Conservation (phyloP, 2,113 vertebrate species). For the Stercorarius parasiticus region DNA sequence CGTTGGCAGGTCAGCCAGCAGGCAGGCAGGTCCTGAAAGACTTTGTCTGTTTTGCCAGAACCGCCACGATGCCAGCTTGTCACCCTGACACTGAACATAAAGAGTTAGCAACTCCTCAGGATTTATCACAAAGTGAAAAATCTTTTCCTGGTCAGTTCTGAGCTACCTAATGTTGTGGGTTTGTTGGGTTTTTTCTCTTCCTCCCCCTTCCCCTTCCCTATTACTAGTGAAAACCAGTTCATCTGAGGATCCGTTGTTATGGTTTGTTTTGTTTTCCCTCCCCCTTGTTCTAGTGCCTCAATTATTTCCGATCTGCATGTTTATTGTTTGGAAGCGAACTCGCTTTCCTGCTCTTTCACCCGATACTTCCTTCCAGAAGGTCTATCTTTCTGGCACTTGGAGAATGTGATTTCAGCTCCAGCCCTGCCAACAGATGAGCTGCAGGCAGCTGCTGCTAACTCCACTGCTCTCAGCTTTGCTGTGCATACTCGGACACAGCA, state of each 20-base stretch:
- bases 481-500: not conserved
- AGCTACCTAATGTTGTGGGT: not conserved
- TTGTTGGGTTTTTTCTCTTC: not conserved
- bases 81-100: not conserved
- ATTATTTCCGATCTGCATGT: constrained; percentile 40
- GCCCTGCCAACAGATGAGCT: constrained; percentile 30
- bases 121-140: not conserved
- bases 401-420: constrained; percentile 52
- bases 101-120: not conserved
- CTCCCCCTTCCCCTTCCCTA: not conserved
- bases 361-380: not conserved
- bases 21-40: not conserved
- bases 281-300: constrained; percentile 31
- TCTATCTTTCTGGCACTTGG: constrained; percentile 64
- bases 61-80: not conserved
- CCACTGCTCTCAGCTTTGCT: not conserved
- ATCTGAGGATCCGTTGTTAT: not conserved
- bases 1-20: not conserved
- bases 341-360: constrained; percentile 62
- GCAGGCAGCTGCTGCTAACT: constrained; percentile 51
- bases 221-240: not conserved
- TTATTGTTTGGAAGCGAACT: constrained; percentile 30
- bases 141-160: not conserved
- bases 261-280: constrained; percentile 41
- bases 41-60: not conserved